Conservation (phyloP, 2,888 invertebrate species). For the Diplolepis rosae region DNA sequence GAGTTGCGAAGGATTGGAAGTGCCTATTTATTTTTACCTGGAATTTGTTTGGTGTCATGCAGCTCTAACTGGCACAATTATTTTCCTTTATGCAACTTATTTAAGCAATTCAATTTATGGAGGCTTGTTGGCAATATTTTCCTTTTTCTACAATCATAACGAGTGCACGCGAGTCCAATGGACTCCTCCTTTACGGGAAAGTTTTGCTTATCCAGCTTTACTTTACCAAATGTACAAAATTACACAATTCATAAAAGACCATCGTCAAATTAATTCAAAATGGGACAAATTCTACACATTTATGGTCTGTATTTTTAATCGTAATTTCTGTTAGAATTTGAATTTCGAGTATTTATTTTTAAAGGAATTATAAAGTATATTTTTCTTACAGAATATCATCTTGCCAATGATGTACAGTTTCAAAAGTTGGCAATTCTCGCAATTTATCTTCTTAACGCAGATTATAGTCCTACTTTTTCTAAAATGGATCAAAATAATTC, state of each 20-base stretch:
- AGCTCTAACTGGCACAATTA: slow-evolving; percentile 80
- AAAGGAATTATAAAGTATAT: slow-evolving; percentile 6
- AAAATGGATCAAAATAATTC: slow-evolving; percentile 78
- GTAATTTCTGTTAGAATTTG: background rate
- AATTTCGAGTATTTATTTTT: too few species aligned
- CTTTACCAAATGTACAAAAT: slow-evolving; percentile 84
- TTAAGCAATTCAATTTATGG: slow-evolving; percentile 84
- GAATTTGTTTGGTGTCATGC: slow-evolving; percentile 85
- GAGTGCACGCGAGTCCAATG: slow-evolving; percentile 90
- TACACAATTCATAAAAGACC: slow-evolving; percentile 66
- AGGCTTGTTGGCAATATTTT: slow-evolving; percentile 81
- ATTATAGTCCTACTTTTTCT: slow-evolving; percentile 82
- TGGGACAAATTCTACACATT: slow-evolving; percentile 44
- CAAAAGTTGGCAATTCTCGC: slow-evolving; percentile 87
- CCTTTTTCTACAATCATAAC: slow-evolving; percentile 88
- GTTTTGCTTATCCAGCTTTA: slow-evolving; percentile 88
- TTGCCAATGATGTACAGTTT: slow-evolving; percentile 72
- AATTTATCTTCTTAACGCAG: slow-evolving; percentile 87
- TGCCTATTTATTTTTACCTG: slow-evolving; percentile 88
- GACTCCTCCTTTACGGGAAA: slow-evolving; percentile 90
- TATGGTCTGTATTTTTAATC: slow-evolving; percentile 47
- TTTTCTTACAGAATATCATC: slow-evolving; percentile 58
- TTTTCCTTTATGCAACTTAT: slow-evolving; percentile 81
- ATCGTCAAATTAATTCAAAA: slow-evolving; percentile 46
- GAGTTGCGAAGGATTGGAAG: slow-evolving; percentile 87